Percentiles rank a stretch among this genome's conserved stretches.
phyloP scores from a whole-genome alignment of 2,113 vertebrate species.

The Pogona vitticeps region DNA sequence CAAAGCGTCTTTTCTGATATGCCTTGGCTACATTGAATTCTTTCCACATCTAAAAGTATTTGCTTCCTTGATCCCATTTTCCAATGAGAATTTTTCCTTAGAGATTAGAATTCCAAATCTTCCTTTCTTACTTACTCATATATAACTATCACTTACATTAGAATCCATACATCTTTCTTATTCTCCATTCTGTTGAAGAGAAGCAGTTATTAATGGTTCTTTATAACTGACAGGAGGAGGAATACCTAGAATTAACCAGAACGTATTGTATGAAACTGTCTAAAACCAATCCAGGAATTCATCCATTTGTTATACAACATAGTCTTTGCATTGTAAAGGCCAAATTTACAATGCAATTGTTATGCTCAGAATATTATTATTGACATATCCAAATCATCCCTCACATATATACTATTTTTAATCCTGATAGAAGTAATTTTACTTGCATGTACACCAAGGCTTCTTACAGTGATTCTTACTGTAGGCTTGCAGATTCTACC shows the following conservation, averaged over 20 bases:
- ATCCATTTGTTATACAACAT: neutral
- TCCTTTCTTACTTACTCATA: neutral
- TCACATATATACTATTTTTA: neutral
- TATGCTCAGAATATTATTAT: neutral
- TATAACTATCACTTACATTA: neutral
- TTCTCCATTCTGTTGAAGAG: constrained; percentile 6
- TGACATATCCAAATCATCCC: neutral
- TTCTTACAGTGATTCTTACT: neutral
- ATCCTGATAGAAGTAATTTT: neutral
- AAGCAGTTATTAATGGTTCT: neutral
- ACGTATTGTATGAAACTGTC: neutral
- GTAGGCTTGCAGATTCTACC: neutral
- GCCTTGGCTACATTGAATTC: neutral
- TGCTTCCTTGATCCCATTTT: neutral
- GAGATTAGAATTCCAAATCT: no score
- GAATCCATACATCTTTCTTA: neutral
- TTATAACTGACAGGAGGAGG: neutral
- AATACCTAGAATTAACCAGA: neutral
- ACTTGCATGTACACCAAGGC: neutral
- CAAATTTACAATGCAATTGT: neutral
- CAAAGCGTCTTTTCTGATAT: neutral
- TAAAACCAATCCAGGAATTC: constrained; percentile 2
- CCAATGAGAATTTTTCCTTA: neutral
- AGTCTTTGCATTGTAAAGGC: neutral
- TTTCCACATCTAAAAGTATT: constrained; percentile 8